Evolutionary conservation across 2,797 vertebrate species (phyloP).

Genomic region (Orientallactaga sibirica): DNA sequence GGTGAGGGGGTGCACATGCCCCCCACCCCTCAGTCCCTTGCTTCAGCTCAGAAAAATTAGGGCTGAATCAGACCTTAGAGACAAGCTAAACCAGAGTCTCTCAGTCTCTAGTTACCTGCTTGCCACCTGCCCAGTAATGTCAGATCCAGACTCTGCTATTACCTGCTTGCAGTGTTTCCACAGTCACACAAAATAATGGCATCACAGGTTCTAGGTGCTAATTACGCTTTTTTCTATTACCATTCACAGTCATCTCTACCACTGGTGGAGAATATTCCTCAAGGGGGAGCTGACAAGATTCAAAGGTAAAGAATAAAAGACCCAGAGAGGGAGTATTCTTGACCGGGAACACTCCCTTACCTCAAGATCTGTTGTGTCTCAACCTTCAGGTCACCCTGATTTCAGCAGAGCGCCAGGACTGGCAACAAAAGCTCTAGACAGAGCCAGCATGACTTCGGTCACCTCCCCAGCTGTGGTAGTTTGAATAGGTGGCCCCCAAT

Average conservation of each 20-base stretch:
- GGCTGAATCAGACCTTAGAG: neutral
- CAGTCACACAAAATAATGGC: too few relatives aligned
- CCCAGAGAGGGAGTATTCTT: neutral
- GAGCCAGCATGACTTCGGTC: neutral
- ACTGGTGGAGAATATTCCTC: neutral
- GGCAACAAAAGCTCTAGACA: too few relatives aligned
- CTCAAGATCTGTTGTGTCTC: neutral
- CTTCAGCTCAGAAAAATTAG: neutral
- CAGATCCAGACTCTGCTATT: neutral
- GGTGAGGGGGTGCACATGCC: neutral
- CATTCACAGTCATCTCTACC: neutral
- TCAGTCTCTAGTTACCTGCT: neutral
- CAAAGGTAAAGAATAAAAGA: neutral
- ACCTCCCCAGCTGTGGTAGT: too few relatives aligned
- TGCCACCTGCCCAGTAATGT: neutral
- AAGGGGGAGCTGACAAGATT: neutral
- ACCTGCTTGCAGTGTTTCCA: neutral
- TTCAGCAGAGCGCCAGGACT: neutral
- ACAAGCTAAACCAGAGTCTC: neutral
- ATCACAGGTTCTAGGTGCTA: neutral
- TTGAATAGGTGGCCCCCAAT: too few relatives aligned
- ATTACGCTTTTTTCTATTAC: neutral
- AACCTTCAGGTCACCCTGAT: neutral
- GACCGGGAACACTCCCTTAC: neutral
- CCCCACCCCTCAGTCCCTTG: neutral